A percentile compares a stretch with the other conserved stretches of the same genome.
These are phyloP conservation scores for Genyomyrus donnyi DNA, from an alignment of 2,113 vertebrate species.

Conservation along the genomic window DNA sequence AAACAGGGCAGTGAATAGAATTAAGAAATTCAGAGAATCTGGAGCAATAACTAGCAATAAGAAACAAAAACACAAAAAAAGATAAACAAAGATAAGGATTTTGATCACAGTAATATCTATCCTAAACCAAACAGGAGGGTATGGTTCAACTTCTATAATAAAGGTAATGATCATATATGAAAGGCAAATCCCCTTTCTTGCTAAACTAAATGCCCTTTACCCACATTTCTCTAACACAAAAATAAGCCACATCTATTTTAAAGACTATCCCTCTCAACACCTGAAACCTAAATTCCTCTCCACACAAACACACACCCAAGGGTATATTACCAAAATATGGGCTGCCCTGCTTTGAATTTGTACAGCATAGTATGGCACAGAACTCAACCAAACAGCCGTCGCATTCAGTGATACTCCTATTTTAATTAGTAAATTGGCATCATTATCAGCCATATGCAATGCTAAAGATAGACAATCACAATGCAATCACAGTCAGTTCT, in stretches of 20 bases:
- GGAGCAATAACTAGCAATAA: neutral
- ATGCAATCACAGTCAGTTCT: neutral
- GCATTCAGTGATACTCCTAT: neutral
- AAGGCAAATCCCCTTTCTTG: neutral
- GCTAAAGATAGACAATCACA: neutral
- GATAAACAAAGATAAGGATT: neutral
- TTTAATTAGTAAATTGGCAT: neutral
- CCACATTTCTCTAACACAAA: neutral
- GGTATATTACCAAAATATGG: neutral
- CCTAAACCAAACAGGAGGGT: neutral
- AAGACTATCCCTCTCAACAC: neutral
- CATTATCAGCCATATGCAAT: neutral
- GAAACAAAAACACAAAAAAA: neutral
- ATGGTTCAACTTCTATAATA: neutral
- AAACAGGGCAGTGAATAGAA: neutral
- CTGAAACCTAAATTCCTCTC: neutral
- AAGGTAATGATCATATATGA: neutral
- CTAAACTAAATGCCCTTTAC: neutral
- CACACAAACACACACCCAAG: neutral
- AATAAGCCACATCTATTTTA: neutral
- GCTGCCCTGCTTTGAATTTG: neutral
- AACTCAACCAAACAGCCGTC: neutral
- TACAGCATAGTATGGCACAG: neutral
- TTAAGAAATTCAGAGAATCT: neutral
- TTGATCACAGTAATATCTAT: neutral